Conservation (phyloP, 2,113 vertebrate genomes). For the Okapia johnstoni region DNA sequence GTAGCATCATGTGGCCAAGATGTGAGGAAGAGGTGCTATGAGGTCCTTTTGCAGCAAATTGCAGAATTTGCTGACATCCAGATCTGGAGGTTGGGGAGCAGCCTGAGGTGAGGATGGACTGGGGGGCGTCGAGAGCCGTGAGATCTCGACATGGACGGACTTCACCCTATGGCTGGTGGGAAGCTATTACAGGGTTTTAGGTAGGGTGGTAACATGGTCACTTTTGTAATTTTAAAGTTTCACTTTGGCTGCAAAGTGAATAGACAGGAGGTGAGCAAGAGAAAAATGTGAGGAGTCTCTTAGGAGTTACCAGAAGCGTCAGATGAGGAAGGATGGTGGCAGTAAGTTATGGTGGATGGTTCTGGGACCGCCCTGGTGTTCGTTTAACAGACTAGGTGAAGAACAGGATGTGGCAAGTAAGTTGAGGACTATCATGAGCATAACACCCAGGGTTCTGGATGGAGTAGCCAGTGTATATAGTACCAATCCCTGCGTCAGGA, state of each 20-base stretch:
- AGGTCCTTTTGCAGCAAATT: background rate
- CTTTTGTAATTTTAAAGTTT: background rate
- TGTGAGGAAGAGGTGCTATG: background rate
- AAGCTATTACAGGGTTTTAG: background rate
- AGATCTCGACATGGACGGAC: background rate
- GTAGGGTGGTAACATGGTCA: background rate
- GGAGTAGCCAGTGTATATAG: background rate
- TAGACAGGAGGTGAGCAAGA: background rate
- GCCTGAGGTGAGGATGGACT: background rate
- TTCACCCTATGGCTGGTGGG: background rate
- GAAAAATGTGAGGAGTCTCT: background rate
- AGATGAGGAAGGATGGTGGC: background rate
- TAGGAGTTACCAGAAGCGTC: background rate
- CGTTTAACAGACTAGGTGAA: background rate
- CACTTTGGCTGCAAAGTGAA: background rate
- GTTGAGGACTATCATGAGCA: background rate
- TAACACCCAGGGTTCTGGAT: background rate
- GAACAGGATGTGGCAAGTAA: background rate
- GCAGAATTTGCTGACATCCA: background rate
- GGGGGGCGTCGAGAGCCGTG: accelerated
- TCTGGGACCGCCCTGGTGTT: background rate
- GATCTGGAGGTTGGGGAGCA: background rate
- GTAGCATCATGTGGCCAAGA: background rate
- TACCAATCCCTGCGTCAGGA: background rate
- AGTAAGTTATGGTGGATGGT: background rate